Conservation (phyloP, 2,797 vertebrate species). For the Falco novaeseelandiae region DNA sequence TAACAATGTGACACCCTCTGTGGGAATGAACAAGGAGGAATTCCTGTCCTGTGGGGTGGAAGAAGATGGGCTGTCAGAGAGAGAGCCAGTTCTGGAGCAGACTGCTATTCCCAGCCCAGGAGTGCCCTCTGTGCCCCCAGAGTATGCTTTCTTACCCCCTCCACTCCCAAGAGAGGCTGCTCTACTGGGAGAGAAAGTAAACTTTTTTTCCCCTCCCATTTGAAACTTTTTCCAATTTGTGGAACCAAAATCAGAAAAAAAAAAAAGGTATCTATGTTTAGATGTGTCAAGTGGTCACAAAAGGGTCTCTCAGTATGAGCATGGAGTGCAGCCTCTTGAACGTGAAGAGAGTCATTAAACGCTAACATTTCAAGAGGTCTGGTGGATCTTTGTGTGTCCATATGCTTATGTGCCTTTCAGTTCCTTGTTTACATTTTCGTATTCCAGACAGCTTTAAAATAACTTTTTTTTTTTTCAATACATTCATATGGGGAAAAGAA, state of each 20-base stretch:
- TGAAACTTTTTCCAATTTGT: background rate
- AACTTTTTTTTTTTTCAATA: background rate
- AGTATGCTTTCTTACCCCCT: background rate
- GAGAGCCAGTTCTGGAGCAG: background rate
- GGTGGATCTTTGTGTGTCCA: background rate
- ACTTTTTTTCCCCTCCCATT: background rate
- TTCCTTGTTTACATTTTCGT: background rate
- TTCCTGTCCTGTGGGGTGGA: background rate
- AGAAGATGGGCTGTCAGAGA: background rate
- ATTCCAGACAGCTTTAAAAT: background rate
- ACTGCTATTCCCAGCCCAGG: background rate
- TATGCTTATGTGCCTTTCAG: background rate
- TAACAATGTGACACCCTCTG: rapidly evolving
- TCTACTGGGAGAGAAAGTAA: background rate
- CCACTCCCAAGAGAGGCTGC: background rate
- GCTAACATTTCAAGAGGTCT: background rate
- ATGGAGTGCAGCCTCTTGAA: background rate
- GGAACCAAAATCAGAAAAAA: background rate
- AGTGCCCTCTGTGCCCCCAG: background rate
- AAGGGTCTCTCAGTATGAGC: background rate
- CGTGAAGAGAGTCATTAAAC: background rate
- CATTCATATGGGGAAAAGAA: background rate
- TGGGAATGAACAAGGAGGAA: background rate
- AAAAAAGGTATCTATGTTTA: background rate
- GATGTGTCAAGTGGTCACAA: background rate